Evolutionary conservation across 2,888 invertebrate species (phyloP).

Genomic region (Oxytorus armatus): DNA sequence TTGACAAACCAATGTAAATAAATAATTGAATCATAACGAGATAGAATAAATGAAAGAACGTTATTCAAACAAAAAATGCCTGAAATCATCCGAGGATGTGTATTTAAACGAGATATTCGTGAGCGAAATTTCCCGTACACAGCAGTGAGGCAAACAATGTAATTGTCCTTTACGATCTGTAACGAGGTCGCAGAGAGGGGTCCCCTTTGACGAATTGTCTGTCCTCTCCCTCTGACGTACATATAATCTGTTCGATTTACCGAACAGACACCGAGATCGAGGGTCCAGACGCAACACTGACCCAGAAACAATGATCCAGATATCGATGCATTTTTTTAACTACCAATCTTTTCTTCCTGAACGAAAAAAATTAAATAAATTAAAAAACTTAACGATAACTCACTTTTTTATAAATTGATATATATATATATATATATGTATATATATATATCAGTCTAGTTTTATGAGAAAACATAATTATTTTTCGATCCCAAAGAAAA

Average conservation of each 20-base stretch:
- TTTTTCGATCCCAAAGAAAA: no score
- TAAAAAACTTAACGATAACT: no score
- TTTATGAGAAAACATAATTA: no score
- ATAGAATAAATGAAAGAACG: no score
- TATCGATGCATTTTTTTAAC: constrained; percentile 14
- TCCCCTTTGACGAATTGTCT: constrained; percentile 40
- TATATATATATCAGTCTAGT: no score
- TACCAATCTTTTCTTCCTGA: background rate
- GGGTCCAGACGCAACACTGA: constrained; percentile 55
- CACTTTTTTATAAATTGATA: no score
- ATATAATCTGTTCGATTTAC: constrained; percentile 38
- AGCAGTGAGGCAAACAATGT: constrained; percentile 30
- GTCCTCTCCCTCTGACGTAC: constrained; percentile 37
- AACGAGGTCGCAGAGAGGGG: constrained; percentile 57
- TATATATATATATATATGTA: no score
- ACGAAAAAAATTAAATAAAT: no score
- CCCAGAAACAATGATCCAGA: constrained; percentile 56
- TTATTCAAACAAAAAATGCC: no score
- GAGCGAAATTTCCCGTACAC: background rate
- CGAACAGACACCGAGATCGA: constrained; percentile 28
- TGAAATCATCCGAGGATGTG: no score
- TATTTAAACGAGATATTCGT: background rate
- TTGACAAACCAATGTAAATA: no score
- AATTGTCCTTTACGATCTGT: constrained; percentile 63
- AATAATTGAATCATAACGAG: no score